Evolutionary conservation across 2,888 invertebrate species (phyloP).

Genomic region (Andrena praecox): DNA sequence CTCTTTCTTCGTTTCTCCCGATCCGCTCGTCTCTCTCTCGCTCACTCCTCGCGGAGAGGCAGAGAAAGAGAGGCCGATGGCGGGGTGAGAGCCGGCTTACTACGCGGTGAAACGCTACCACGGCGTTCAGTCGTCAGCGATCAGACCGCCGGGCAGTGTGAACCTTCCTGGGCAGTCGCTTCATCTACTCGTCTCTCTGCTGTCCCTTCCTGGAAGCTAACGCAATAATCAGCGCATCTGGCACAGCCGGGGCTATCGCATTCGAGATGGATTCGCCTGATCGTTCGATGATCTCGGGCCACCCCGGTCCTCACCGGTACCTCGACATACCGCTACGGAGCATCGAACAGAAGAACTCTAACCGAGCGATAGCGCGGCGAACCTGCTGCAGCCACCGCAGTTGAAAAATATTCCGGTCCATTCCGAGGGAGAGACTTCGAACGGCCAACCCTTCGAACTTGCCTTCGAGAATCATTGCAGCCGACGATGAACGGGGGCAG

Average conservation of each 20-base stretch:
- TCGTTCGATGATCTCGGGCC: conserved; percentile 20
- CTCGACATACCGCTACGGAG: not conserved
- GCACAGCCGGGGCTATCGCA: conserved; percentile 28
- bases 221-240: conserved; percentile 40
- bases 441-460: not conserved
- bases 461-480: not conserved
- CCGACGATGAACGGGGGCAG: not conserved
- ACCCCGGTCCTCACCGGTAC: not conserved
- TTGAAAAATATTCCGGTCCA: not conserved
- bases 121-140: conserved; percentile 75
- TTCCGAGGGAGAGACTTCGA: not conserved
- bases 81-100: conserved; percentile 75
- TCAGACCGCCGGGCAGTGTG: conserved; percentile 76
- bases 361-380: not conserved
- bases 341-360: conserved; percentile 14
- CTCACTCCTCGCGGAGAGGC: conserved; percentile 64
- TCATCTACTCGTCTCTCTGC: conserved; percentile 53
- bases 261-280: conserved; percentile 47
- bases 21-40: conserved; percentile 64
- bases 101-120: conserved; percentile 71
- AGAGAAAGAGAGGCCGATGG: conserved; percentile 72
- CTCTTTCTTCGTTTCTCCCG: conserved; percentile 62
- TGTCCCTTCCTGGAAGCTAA: conserved; percentile 54
- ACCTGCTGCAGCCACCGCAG: not conserved
- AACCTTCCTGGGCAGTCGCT: conserved; percentile 72